These are phyloP conservation scores for Baccha elongata DNA, from an alignment of 2,888 invertebrate species.

Conservation along the genomic window DNA sequence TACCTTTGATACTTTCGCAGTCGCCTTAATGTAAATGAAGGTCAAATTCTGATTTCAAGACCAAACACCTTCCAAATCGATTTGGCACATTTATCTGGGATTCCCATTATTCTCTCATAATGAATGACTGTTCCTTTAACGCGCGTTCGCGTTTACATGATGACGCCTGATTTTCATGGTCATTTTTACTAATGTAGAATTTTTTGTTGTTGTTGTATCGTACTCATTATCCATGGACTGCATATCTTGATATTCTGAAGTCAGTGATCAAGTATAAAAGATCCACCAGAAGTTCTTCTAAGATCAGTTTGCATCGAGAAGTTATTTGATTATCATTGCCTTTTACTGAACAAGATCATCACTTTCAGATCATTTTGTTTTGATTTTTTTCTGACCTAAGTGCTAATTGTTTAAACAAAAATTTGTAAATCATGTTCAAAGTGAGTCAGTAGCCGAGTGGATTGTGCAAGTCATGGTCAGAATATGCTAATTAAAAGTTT, in stretches of 20 bases:
- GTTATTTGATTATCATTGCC: constrained; percentile 49
- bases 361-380: constrained; percentile 1
- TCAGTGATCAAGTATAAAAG: constrained; percentile 52
- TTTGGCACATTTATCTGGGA: constrained; percentile 54
- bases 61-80: constrained; percentile 43
- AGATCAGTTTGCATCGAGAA: constrained; percentile 63
- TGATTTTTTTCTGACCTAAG: constrained; percentile 6
- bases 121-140: constrained; percentile 29
- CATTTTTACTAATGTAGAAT: constrained; percentile 4
- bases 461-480: not conserved
- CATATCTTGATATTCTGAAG: constrained; percentile 19
- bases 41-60: constrained; percentile 38
- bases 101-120: constrained; percentile 32
- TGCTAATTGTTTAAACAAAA: constrained; percentile 38
- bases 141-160: not conserved
- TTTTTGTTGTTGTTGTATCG: constrained; percentile 8
- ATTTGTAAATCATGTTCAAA: constrained; percentile 56
- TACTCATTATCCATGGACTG: constrained; percentile 46
- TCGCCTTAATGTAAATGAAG: too few relatives aligned
- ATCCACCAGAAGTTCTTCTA: constrained; percentile 10
- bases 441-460: constrained; percentile 20
- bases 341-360: constrained; percentile 28
- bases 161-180: constrained; percentile 5
- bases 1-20: too few relatives aligned
- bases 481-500: not conserved